Evolutionary conservation across 2,113 vertebrate genomes (phyloP).

Genomic region (Sinocyclocheilus grahami): DNA sequence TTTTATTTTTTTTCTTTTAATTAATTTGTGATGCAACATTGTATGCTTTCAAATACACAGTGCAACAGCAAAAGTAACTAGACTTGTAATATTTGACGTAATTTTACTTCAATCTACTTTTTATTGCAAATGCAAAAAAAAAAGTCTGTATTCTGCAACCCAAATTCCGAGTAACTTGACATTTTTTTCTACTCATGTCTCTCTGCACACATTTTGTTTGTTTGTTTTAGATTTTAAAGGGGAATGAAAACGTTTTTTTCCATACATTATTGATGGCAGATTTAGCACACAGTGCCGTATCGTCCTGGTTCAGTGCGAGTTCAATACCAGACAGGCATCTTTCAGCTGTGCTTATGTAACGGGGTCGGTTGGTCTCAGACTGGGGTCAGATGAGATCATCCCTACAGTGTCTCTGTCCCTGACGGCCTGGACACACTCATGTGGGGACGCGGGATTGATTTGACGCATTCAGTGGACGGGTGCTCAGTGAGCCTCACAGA

Average conservation of each 20-base stretch:
- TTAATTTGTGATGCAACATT: not conserved
- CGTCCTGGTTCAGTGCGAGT: not conserved
- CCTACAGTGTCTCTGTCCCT: slow-evolving; percentile 11
- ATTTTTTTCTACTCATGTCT: no score
- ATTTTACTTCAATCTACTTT: not conserved
- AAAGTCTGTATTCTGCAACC: no score
- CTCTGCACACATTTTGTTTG: no score
- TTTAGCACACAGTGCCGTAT: not conserved
- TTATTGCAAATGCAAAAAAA: no score
- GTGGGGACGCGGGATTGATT: not conserved
- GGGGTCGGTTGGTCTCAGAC: not conserved
- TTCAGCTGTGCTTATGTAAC: not conserved
- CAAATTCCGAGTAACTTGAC: no score
- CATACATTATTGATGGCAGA: not conserved
- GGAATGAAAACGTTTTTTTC: not conserved
- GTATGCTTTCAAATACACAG: not conserved
- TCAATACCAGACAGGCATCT: not conserved
- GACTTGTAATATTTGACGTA: not conserved
- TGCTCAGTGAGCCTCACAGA: not conserved
- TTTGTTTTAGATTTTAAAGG: not conserved
- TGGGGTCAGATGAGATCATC: slow-evolving; percentile 20
- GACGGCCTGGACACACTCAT: not conserved
- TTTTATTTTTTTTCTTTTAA: not conserved
- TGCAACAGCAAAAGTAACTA: not conserved
- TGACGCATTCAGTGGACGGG: not conserved